These are phyloP conservation scores for Carassius gibelio DNA, from an alignment of 2,113 vertebrate species.

Conservation along the genomic window DNA sequence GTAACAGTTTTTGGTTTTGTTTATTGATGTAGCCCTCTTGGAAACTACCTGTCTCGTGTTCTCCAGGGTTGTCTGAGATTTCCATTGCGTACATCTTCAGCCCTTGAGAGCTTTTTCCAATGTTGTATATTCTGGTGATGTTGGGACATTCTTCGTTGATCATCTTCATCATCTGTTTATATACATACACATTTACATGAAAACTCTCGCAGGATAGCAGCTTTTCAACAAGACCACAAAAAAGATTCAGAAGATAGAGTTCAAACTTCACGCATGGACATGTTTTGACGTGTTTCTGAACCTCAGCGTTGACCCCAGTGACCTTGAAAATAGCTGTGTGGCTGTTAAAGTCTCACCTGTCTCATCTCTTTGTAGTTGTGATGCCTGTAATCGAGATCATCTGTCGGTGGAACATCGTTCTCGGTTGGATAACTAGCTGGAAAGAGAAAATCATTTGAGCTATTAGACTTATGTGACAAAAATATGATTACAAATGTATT, in stretches of 20 bases:
- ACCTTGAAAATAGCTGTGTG: conserved; percentile 15
- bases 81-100: conserved; percentile 92
- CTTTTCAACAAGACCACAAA: neutral
- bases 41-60: conserved; percentile 85
- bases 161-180: conserved; percentile 88
- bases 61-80: conserved; percentile 89
- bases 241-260: conserved; percentile 11
- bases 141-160: conserved; percentile 92
- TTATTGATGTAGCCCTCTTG: too few species aligned
- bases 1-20: too few species aligned
- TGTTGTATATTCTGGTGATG: conserved; percentile 92
- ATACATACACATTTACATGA: neutral
- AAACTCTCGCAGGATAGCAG: neutral
- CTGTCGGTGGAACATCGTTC: conserved; percentile 76
- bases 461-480: neutral
- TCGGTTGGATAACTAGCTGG: conserved; percentile 71
- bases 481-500: neutral
- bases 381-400: conserved; percentile 90
- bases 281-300: neutral
- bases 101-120: conserved; percentile 89
- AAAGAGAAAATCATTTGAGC: conserved; percentile 25
- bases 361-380: conserved; percentile 95
- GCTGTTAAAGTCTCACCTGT: conserved; percentile 75
- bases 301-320: conserved; percentile 15
- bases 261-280: neutral